Evolutionary conservation across 2,113 vertebrate species (phyloP).

Genomic region (Vireo altiloquus): DNA sequence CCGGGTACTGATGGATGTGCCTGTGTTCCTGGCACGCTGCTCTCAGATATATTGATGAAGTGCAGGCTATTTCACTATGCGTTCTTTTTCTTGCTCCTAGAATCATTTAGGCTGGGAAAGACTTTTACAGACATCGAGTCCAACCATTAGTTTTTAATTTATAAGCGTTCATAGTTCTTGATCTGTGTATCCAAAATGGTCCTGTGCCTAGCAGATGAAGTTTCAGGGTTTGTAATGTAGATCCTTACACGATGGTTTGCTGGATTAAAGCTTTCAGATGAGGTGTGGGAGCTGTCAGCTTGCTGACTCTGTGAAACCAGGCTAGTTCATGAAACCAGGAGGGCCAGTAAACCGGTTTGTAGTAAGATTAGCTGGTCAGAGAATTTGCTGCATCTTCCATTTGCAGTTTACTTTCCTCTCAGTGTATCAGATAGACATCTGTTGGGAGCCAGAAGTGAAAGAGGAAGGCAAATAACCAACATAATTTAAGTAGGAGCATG

Average conservation of each 20-base stretch:
- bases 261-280: not conserved
- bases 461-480: not conserved
- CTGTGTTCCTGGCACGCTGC: not conserved
- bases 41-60: not conserved
- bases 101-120: not conserved
- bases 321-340: not conserved
- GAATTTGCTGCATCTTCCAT: not conserved
- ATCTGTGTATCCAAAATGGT: not conserved
- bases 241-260: not conserved
- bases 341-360: not conserved
- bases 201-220: not conserved
- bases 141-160: not conserved
- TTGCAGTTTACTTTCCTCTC: not conserved
- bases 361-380: not conserved
- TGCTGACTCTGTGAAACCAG: not conserved
- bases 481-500: not conserved
- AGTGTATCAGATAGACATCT: not conserved
- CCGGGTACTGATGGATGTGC: not conserved
- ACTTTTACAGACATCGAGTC: not conserved
- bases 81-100: not conserved
- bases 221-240: not conserved
- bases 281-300: not conserved
- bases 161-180: not conserved
- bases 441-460: not conserved
- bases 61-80: rapidly evolving